phyloP scores from a whole-genome alignment of 2,797 vertebrate species.

The Galaxias olidus region DNA sequence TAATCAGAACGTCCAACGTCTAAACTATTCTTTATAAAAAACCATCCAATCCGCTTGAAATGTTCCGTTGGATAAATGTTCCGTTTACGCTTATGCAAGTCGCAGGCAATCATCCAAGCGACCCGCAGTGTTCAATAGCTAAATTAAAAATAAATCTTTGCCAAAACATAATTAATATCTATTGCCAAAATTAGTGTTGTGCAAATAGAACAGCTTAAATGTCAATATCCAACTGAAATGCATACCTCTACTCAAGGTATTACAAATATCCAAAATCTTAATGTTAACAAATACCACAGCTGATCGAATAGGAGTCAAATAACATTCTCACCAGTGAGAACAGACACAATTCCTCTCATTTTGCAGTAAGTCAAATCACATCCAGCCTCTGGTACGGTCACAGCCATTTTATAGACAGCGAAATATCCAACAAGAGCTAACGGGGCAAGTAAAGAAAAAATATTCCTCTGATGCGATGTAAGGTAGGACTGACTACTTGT shows the following conservation, averaged over 20 bases:
- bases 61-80: slow-evolving; percentile 10
- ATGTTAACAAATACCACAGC: not conserved
- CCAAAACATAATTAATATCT: no score
- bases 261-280: not conserved
- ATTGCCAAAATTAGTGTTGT: no score
- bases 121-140: slow-evolving; percentile 24
- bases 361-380: slow-evolving; percentile 80
- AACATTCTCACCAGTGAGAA: slow-evolving; percentile 73
- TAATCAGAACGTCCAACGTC: no score
- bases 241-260: no score
- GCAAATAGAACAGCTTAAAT: no score
- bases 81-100: slow-evolving; percentile 23
- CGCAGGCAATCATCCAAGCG: slow-evolving; percentile 60
- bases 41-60: slow-evolving; percentile 35
- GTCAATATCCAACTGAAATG: no score
- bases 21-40: no score
- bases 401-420: slow-evolving; percentile 61
- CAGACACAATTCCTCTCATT: slow-evolving; percentile 77
- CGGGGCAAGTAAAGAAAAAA: not conserved
- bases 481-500: not conserved
- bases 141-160: no score
- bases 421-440: slow-evolving; percentile 22
- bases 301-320: not conserved
- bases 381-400: slow-evolving; percentile 75
- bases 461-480: not conserved